Conservation (phyloP, 1,140 invertebrate genomes). For the Drosophila nannoptera region DNA sequence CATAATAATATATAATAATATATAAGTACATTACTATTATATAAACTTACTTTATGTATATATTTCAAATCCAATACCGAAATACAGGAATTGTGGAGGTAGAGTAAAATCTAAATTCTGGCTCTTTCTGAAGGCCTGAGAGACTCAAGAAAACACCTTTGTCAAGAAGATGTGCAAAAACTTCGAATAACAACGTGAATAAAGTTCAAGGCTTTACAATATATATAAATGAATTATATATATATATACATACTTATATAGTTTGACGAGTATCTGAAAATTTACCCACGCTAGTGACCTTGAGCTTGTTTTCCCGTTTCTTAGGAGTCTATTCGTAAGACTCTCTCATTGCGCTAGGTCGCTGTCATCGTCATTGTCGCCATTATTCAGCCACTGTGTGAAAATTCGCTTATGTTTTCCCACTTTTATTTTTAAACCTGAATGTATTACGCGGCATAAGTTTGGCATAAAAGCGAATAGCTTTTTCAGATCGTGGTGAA, state of each 20-base stretch:
- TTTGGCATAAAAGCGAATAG: conserved; percentile 33
- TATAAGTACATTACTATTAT: too few relatives aligned
- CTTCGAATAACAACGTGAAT: background rate
- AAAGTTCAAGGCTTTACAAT: background rate
- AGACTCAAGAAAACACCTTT: too few relatives aligned
- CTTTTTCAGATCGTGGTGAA: conserved; percentile 8
- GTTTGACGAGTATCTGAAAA: conserved; percentile 5
- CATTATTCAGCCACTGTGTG: conserved; percentile 60
- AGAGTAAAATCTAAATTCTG: too few relatives aligned
- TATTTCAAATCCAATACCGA: too few relatives aligned
- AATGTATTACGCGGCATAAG: conserved; percentile 49
- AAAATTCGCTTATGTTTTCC: conserved; percentile 66
- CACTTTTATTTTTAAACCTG: conserved; percentile 68
- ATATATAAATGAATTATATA: background rate
- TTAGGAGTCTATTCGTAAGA: conserved; percentile 33
- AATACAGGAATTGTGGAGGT: too few relatives aligned
- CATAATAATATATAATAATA: too few relatives aligned
- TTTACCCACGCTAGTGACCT: conserved; percentile 74
- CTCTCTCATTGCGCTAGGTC: conserved; percentile 5
- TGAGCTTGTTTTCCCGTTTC: conserved; percentile 67
- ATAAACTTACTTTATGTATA: too few relatives aligned
- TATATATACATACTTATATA: too few relatives aligned
- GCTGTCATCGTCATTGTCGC: conserved; percentile 29
- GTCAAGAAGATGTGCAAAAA: background rate
- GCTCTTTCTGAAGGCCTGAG: too few relatives aligned